Evolutionary conservation across 1,140 invertebrate genomes (phyloP), one percentile per base, ranked within the genome.

Genomic region (Leptestheria dahalacensis): DNA sequence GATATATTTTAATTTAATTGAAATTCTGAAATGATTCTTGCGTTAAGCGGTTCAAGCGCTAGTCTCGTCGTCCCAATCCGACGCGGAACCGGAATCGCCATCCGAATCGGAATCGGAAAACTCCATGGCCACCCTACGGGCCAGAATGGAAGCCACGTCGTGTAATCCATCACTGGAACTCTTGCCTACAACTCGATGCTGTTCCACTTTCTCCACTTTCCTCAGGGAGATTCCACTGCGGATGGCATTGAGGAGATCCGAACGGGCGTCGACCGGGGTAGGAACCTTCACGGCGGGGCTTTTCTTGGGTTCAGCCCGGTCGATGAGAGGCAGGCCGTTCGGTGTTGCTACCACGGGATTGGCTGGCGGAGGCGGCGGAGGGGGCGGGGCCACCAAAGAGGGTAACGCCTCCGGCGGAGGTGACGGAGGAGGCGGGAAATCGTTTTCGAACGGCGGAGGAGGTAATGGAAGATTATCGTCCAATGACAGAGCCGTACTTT

Each of bases 91-190:
- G 10, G 58, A 51, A 15, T 62, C 61, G 25, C 41, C 33, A 15
- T 29, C 90, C 15, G 87, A 88, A 66, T 90, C 89, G 23, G 86
- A 86, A 72, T 96, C 92, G 62, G 88, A 92, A 65, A 93, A 85
- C 74, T 97, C 92, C 60, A 97, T 88, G 23, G 91, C 92, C 33
- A 95, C 90, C 28, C 93, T 80, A 33, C 93, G 77, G 23, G 91
- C 91, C 65, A 97, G 79, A 65, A 97, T 95, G 11, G 90, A 92
- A 11, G 93, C 93, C 2, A 97, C 93, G 74, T 97, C 93, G 71
- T 92, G 85, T 28, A 88, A 75, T 1, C 82, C 83, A 61, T 87
- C 84, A 46, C 69, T 67, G 46, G 82, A 74, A 65, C 84, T 61
- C 63, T 75, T 71, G 60, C 75, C 85, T 47, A 84, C 83, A 69